A percentile compares a stretch with the other conserved stretches of the same genome.
Conservation (phyloP, 2,113 vertebrate genomes). For the Thryonomys swinderianus region DNA sequence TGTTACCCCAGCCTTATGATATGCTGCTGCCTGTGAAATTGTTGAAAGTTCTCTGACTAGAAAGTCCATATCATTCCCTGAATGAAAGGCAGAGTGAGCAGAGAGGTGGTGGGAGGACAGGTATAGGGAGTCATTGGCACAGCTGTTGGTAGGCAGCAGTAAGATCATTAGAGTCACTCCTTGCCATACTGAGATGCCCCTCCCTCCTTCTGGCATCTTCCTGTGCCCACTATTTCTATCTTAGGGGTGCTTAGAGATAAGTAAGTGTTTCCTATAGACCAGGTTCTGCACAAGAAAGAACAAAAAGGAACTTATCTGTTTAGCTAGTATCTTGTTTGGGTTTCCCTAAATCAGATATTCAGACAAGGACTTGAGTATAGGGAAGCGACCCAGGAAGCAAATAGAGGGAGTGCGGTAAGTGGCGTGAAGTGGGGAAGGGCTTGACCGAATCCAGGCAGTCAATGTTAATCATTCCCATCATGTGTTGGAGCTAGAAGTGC, state of each 20-base stretch:
- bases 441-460: not conserved
- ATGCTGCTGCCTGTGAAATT: not conserved
- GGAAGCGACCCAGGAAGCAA: not conserved
- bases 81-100: not conserved
- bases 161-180: not conserved
- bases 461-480: not conserved
- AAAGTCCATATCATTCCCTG: not conserved
- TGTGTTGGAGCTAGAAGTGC: not conserved
- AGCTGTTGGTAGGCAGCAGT: not conserved
- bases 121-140: not conserved
- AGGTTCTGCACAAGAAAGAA: slow-evolving; percentile 24
- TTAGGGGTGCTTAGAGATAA: not conserved
- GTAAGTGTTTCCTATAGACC: not conserved
- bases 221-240: slow-evolving; percentile 39
- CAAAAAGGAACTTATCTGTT: slow-evolving; percentile 34
- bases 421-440: not conserved
- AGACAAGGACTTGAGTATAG: not conserved
- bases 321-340: slow-evolving; percentile 6
- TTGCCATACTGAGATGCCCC: not conserved
- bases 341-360: slow-evolving; percentile 23
- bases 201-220: not conserved
- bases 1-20: not conserved
- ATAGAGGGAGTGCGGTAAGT: not conserved
- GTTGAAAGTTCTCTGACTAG: not conserved
- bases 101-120: not conserved